Base-by-base conservation (phyloP, 1,140 invertebrate species). In the Caenorhabditis latens region DNA sequence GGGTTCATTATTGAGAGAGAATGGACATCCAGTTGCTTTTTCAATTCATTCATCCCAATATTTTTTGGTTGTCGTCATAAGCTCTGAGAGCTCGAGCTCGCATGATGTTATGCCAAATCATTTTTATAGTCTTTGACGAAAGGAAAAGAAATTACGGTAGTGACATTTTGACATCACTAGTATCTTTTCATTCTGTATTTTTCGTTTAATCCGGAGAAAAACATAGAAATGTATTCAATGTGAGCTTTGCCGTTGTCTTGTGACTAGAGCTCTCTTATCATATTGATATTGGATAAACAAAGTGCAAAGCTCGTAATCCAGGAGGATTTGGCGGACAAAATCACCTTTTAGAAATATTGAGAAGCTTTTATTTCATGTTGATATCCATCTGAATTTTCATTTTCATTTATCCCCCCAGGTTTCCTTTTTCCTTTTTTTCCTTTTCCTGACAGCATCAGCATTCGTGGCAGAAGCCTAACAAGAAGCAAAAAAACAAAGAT, bases 251-350 rank as follows among this genome's bases (percentile, higher is more conserved):
- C 9, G 19, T 63, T 63, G 61, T 63, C 61, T 63, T 63, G 61
- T 63, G 61, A 63, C 61, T 8, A 32, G 21, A 63, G 11, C 16
- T 13, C 46, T 24, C 13, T 24, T 79, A 50, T 79, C 46, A 50
- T 79, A 21, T 43, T 32, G 40, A 71, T 43, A 71, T 58, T n/a
- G 19, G n/a, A 58, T 58, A 19, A 14, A n/a, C 55, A 71, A 50
- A 79, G 71, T 19, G 71, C 71, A 24, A 19, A 71, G 40, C 19
- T 24, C 40, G 65, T 71, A 71, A 71, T 71, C 65, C 65, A 50
- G 71, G 43, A 50, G 71, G 43, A 79, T 79, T 79, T 50, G 13
- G 19, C 11, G 9, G 40, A 63, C 16, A 21, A 46, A 71, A 71
- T 71, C 65, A 46, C 65, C 40, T 71, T 71, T 71, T 46, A 71